Evolutionary conservation across 2,888 invertebrate species (phyloP).

Genomic region (Mylabris sibirica): DNA sequence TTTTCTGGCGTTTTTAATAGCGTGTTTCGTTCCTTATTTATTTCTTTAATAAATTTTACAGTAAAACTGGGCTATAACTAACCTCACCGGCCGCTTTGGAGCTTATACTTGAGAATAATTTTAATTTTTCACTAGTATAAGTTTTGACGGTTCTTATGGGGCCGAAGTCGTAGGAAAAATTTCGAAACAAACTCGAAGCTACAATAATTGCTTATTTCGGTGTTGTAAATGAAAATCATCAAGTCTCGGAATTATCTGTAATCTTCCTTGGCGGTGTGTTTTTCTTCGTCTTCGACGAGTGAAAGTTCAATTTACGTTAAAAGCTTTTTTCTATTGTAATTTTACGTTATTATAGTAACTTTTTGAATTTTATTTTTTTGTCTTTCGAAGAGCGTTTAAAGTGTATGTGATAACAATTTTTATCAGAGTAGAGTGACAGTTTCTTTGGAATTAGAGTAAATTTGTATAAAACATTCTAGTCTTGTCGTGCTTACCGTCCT

Average conservation of each 20-base stretch:
- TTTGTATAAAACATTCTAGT: background rate
- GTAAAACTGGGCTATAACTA: background rate
- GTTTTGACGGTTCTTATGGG: too few relatives aligned
- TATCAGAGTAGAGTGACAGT: background rate
- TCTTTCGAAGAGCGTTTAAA: background rate
- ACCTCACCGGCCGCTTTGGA: too few relatives aligned
- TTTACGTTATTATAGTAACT: background rate
- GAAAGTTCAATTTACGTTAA: background rate
- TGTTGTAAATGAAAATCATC: background rate
- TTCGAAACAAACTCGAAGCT: too few relatives aligned
- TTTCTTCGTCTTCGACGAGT: background rate
- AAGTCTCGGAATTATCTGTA: background rate
- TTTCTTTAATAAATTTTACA: background rate
- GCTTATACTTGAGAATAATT: too few relatives aligned
- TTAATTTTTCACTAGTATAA: too few relatives aligned
- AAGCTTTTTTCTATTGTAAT: slow-evolving; percentile 6
- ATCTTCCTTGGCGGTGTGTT: background rate
- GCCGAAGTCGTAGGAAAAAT: too few relatives aligned
- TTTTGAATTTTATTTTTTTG: background rate
- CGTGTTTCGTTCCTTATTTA: slow-evolving; percentile 10
- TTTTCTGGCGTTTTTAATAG: slow-evolving; percentile 23
- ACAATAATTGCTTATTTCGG: background rate
- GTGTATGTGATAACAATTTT: background rate
- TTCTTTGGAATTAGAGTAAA: background rate
- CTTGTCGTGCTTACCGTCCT: background rate